Evolutionary conservation across 2,113 vertebrate genomes (phyloP).

Genomic region (Aleadryas rufinucha): DNA sequence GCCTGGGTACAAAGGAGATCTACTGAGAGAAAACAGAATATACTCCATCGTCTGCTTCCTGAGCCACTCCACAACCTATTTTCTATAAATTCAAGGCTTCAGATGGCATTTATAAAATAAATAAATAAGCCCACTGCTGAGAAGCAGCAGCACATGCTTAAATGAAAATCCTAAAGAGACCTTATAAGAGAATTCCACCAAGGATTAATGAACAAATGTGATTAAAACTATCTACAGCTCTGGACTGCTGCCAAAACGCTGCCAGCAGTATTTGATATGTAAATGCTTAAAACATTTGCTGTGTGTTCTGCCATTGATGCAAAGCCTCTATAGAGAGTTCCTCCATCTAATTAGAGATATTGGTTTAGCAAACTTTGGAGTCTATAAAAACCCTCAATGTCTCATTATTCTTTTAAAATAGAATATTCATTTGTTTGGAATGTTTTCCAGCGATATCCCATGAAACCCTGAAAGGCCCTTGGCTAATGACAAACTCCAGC

Average conservation of each 20-base stretch:
- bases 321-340: conserved; percentile 3
- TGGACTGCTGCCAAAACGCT: conserved; percentile 2
- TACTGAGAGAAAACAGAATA: not conserved
- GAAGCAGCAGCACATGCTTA: conserved; percentile 25
- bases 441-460: conserved; percentile 33
- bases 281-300: conserved; percentile 20
- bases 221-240: conserved; percentile 47
- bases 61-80: not conserved
- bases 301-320: not conserved
- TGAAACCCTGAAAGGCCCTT: conserved; percentile 18
- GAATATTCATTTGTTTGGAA: conserved; percentile 63
- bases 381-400: conserved; percentile 14
- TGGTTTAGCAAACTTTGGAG: conserved; percentile 47
- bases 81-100: not conserved
- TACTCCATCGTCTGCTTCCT: not conserved
- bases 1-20: not conserved
- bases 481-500: conserved; percentile 29
- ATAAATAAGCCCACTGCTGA: conserved; percentile 25
- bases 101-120: conserved; percentile 21
- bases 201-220: conserved; percentile 28
- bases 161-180: conserved; percentile 52
- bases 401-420: conserved; percentile 60
- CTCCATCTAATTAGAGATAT: conserved; percentile 52
- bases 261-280: conserved; percentile 27
- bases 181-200: conserved; percentile 50